Percentiles rank a stretch among this genome's conserved stretches.
Conservation (phyloP, 2,113 vertebrate genomes). For the Heloderma charlesbogerti region DNA sequence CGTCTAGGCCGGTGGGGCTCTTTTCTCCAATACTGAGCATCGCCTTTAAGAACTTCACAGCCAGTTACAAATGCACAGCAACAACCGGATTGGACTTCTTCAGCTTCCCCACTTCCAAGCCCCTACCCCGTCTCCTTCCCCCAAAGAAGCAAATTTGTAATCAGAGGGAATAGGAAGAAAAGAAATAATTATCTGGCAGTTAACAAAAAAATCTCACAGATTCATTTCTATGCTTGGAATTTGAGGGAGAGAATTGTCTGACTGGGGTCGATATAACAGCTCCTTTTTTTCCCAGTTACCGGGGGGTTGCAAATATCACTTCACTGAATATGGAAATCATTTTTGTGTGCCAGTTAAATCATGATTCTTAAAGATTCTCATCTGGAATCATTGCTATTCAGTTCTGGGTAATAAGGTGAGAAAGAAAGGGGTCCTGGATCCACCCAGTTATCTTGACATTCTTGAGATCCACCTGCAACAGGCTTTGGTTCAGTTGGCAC, state of each 20-base stretch:
- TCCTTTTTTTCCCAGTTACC: neutral
- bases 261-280: accelerated
- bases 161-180: neutral
- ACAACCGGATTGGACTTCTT: no score
- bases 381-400: neutral
- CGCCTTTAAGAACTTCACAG: conserved; percentile 36
- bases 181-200: neutral
- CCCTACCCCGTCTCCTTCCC: accelerated
- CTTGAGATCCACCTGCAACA: neutral
- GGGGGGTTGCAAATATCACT: neutral
- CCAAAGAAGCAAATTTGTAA: neutral
- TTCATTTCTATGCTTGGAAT: no score
- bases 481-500: neutral
- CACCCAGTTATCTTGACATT: neutral
- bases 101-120: neutral
- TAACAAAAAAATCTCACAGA: neutral
- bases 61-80: neutral
- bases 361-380: neutral
- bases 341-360: neutral
- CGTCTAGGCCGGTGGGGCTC: conserved; percentile 22
- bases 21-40: neutral
- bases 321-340: neutral
- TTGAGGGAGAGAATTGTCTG: neutral
- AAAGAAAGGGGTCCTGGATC: neutral
- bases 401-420: neutral